Evolutionary conservation across 2,797 vertebrate genomes (phyloP).

Genomic region (Falco cherrug): DNA sequence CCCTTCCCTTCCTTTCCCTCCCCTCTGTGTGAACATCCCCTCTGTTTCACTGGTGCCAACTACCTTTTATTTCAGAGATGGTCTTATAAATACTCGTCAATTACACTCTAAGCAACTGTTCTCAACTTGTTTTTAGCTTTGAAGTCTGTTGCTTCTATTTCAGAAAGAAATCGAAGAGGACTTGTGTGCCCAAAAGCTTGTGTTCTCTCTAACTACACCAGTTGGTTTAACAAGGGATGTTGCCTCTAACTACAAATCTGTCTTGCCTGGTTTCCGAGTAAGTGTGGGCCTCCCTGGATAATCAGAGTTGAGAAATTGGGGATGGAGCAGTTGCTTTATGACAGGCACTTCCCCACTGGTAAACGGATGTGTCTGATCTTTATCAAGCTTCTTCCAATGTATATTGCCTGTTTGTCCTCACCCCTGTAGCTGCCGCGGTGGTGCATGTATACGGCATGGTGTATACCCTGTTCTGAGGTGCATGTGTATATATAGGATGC

Average conservation of each 20-base stretch:
- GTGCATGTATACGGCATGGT: not conserved
- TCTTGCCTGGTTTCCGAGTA: not conserved
- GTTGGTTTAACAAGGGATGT: conserved; percentile 27
- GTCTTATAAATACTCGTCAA: conserved; percentile 65
- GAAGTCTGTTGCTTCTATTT: conserved; percentile 71
- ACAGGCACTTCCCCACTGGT: not conserved
- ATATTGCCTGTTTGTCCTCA: not conserved
- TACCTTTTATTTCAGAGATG: conserved; percentile 62
- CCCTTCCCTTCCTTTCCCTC: not conserved
- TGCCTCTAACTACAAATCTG: conserved; percentile 17
- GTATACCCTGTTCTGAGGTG: not conserved
- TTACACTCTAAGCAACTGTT: conserved; percentile 67
- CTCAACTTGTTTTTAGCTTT: conserved; percentile 68
- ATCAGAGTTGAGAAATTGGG: not conserved
- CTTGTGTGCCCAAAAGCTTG: conserved; percentile 37
- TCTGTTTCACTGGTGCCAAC: conserved; percentile 42
- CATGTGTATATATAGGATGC: not conserved
- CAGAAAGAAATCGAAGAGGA: conserved; percentile 52
- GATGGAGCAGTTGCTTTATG: not conserved
- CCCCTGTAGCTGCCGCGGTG: not conserved
- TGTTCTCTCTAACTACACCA: conserved; percentile 17
- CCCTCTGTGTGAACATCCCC: not conserved
- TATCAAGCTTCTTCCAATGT: not conserved
- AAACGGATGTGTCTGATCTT: not conserved
- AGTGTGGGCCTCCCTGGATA: not conserved